A percentile compares a stretch with the other conserved stretches of the same genome.
These are phyloP conservation scores for Sturnus vulgaris DNA, from an alignment of 2,113 vertebrate genomes.

Conservation along the genomic window DNA sequence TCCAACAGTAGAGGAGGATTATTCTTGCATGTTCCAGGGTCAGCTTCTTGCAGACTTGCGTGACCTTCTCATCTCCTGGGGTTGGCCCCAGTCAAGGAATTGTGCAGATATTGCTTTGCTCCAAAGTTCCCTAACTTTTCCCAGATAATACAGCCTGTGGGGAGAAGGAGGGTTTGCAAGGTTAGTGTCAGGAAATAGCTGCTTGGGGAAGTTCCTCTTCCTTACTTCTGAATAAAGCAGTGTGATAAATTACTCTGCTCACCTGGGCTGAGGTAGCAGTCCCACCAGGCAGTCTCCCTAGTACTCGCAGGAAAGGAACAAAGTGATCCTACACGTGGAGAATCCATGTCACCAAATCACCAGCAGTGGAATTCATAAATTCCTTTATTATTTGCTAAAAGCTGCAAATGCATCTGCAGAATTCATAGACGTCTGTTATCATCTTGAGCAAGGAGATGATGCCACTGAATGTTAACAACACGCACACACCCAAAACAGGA, in stretches of 20 bases:
- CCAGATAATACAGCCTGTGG: background rate
- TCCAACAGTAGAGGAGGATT: background rate
- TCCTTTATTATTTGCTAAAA: background rate
- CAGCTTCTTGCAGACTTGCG: background rate
- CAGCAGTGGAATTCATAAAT: background rate
- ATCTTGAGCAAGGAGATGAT: background rate
- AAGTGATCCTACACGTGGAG: background rate
- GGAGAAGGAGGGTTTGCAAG: background rate
- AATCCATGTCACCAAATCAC: background rate
- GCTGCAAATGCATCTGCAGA: background rate
- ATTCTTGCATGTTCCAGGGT: background rate
- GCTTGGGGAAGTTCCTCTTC: background rate
- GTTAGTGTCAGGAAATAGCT: background rate
- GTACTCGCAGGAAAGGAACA: rapidly evolving
- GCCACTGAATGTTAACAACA: background rate
- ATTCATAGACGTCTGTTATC: background rate
- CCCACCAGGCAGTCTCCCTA: background rate
- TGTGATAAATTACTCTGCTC: background rate
- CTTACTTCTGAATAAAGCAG: background rate
- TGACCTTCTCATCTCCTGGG: background rate
- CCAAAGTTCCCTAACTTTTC: background rate
- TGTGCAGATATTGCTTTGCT: background rate
- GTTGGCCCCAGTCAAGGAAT: background rate
- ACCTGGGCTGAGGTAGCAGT: background rate
- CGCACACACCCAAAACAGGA: background rate